phyloP scores from a whole-genome alignment of 2,888 invertebrate species.

The Pachliopta kotzebuea region DNA sequence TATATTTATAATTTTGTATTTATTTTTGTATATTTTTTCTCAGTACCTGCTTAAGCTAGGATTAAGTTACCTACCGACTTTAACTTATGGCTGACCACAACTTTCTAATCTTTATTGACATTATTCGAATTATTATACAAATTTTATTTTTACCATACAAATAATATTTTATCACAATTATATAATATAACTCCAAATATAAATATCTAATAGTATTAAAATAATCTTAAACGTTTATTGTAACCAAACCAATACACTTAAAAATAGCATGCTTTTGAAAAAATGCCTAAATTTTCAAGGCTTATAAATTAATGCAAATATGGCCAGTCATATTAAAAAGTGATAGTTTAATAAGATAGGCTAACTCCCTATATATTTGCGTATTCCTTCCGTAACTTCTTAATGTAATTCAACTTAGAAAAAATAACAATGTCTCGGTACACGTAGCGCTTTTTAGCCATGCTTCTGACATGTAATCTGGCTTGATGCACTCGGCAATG shows the following conservation, averaged over 20 bases:
- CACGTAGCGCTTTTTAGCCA: constrained; percentile 32
- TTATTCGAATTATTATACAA: not conserved
- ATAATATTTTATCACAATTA: not conserved
- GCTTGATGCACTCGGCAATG: constrained; percentile 45
- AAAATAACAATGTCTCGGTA: constrained; percentile 10
- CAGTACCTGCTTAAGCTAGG: constrained; percentile 65
- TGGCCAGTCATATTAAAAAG: constrained; percentile 15
- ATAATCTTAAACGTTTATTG: constrained; percentile 37
- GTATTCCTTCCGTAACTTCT: constrained; percentile 12
- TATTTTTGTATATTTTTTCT: constrained; percentile 53
- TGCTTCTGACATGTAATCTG: constrained; percentile 43
- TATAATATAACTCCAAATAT: not conserved
- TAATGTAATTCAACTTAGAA: constrained; percentile 18
- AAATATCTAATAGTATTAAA: not conserved
- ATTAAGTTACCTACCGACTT: constrained; percentile 46
- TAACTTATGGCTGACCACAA: not conserved
- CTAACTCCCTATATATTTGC: constrained; percentile 5
- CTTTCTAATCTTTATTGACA: constrained; percentile 18
- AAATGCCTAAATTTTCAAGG: constrained; percentile 25
- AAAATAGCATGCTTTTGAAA: constrained; percentile 25
- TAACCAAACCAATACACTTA: constrained; percentile 39
- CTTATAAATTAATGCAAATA: constrained; percentile 12
- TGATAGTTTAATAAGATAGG: constrained; percentile 23
- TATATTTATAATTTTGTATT: constrained; percentile 41
- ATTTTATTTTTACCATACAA: not conserved